phyloP scores from a whole-genome alignment of 2,113 vertebrate species.

The Chamaea fasciata region DNA sequence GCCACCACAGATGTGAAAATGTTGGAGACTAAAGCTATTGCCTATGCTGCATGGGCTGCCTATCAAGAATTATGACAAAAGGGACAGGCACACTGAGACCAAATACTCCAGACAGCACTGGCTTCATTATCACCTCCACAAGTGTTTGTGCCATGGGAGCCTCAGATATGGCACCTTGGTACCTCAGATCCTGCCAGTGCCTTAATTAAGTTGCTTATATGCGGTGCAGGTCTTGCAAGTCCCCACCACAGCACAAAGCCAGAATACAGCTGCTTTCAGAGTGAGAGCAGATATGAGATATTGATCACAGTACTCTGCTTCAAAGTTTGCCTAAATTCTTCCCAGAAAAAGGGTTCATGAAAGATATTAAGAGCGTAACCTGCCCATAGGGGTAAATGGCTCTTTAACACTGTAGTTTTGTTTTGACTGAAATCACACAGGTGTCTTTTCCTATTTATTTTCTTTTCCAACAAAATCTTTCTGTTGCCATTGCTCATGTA shows the following conservation, averaged over 20 bases:
- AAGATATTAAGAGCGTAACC: not conserved
- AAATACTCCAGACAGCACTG: not conserved
- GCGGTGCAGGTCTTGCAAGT: not conserved
- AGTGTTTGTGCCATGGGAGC: not conserved
- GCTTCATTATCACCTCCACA: not conserved
- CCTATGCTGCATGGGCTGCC: rapidly evolving
- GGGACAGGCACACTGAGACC: not conserved
- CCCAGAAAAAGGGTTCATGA: not conserved
- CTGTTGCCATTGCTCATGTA: not conserved
- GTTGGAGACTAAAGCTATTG: not conserved
- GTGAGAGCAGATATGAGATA: not conserved
- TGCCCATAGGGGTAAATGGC: not conserved
- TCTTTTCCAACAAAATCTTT: not conserved
- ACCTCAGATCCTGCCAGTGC: not conserved
- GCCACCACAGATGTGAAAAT: not conserved
- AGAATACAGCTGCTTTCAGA: not conserved
- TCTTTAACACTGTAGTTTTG: not conserved
- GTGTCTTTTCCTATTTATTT: not conserved
- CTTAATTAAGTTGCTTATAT: not conserved
- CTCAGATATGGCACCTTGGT: not conserved
- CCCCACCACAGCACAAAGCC: not conserved
- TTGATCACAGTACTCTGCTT: not conserved
- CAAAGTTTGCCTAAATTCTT: not conserved
- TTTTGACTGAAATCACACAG: not conserved
- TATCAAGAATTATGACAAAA: not conserved